Percentiles rank a stretch among this genome's conserved stretches.
These are phyloP conservation scores for Oreocharis arfaki DNA, from an alignment of 2,113 vertebrate genomes.

Conservation along the genomic window DNA sequence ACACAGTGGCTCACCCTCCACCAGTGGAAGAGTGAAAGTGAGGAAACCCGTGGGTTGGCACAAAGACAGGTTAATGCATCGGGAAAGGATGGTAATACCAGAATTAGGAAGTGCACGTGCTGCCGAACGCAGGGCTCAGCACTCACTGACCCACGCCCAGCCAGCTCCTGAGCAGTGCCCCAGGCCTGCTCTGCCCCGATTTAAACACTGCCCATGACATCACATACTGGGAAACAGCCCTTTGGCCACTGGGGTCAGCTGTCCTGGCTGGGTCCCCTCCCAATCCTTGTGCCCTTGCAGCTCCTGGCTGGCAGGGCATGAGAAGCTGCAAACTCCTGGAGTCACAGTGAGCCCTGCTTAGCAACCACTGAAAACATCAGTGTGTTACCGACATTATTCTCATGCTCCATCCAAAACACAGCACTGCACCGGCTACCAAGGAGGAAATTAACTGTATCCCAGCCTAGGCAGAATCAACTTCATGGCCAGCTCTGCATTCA, in stretches of 20 bases:
- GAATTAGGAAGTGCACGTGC: background rate
- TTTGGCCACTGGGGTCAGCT: background rate
- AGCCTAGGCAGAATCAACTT: background rate
- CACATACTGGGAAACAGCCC: background rate
- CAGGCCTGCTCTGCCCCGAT: no score
- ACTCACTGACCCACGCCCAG: background rate
- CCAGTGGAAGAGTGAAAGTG: background rate
- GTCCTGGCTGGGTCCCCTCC: background rate
- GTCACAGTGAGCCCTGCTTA: background rate
- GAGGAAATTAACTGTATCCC: background rate
- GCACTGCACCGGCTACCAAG: background rate
- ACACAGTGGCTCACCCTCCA: background rate
- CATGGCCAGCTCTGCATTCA: background rate
- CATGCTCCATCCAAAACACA: background rate
- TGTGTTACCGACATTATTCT: background rate
- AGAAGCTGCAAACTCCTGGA: background rate
- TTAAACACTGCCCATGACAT: background rate
- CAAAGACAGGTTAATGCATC: background rate
- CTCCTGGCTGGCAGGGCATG: background rate
- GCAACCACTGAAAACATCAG: background rate
- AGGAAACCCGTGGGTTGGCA: background rate
- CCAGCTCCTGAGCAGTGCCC: background rate
- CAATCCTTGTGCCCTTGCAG: background rate
- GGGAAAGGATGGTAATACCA: background rate
- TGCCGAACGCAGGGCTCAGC: background rate